phyloP scores from a whole-genome alignment of 2,113 vertebrate genomes.

The Carettochelys insculpta region DNA sequence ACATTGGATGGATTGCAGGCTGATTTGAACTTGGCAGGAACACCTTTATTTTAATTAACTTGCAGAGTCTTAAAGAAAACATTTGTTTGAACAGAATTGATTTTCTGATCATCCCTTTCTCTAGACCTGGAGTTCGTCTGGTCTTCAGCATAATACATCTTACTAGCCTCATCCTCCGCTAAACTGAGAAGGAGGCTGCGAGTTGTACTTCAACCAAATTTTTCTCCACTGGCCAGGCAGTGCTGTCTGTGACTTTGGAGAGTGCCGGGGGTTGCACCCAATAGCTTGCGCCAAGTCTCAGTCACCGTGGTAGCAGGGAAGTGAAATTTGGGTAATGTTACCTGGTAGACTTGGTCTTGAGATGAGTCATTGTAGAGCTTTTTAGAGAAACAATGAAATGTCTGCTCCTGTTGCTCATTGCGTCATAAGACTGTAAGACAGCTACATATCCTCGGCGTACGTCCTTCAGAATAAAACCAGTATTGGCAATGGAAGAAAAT shows the following conservation, averaged over 20 bases:
- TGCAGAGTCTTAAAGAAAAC: too few relatives aligned
- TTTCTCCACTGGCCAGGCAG: fast-evolving
- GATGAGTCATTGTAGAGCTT: background rate
- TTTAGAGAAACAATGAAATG: background rate
- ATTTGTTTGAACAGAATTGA: background rate
- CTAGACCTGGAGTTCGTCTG: background rate
- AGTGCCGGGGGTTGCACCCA: background rate
- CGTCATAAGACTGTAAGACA: fast-evolving
- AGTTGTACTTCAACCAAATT: background rate
- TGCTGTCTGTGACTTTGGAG: background rate
- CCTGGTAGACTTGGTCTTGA: fast-evolving
- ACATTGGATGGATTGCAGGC: background rate
- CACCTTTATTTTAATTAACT: background rate
- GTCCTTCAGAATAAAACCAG: background rate
- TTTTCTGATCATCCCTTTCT: background rate
- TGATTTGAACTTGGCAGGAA: background rate
- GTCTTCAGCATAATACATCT: slow-evolving; percentile 30
- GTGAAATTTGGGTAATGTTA: background rate
- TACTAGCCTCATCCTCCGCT: background rate
- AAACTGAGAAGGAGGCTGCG: background rate
- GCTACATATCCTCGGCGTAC: background rate
- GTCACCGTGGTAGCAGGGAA: background rate
- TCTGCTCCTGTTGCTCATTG: background rate
- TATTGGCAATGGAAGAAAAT: background rate
- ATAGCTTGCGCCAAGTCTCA: fast-evolving